A percentile compares a stretch with the other conserved stretches of the same genome.
These are phyloP conservation scores for Cynocephalus volans DNA, from an alignment of 2,113 vertebrate species.

Conservation along the genomic window DNA sequence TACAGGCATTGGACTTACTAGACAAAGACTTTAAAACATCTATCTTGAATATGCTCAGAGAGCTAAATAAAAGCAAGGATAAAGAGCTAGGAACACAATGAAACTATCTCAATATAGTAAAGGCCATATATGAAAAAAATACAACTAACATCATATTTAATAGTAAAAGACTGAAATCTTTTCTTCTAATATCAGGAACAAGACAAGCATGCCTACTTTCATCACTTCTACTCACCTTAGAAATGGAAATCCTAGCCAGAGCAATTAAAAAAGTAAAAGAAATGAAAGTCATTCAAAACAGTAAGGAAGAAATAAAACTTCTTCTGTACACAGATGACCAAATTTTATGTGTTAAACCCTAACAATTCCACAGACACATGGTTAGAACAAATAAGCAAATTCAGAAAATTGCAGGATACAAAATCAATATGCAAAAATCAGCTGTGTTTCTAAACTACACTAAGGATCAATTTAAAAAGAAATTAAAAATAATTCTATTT, in stretches of 20 bases:
- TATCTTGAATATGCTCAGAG: neutral
- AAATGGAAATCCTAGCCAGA: neutral
- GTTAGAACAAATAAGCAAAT: neutral
- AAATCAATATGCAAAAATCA: neutral
- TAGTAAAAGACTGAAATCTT: neutral
- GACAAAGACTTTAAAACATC: neutral
- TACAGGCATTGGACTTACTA: neutral
- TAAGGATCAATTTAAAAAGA: neutral
- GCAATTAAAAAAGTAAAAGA: neutral
- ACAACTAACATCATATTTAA: neutral
- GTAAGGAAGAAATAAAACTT: neutral
- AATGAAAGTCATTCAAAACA: neutral
- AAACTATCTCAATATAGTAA: neutral
- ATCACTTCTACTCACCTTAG: neutral
- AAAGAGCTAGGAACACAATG: neutral
- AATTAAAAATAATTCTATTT: neutral
- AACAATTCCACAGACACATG: neutral
- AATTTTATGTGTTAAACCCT: neutral
- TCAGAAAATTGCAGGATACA: neutral
- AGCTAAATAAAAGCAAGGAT: neutral
- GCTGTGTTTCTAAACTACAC: neutral
- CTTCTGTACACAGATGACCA: neutral
- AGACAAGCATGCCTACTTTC: neutral
- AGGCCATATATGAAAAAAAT: neutral
- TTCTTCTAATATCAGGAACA: neutral